Conservation (phyloP, 2,888 invertebrate genomes). For the Dryadula phaetusa region DNA sequence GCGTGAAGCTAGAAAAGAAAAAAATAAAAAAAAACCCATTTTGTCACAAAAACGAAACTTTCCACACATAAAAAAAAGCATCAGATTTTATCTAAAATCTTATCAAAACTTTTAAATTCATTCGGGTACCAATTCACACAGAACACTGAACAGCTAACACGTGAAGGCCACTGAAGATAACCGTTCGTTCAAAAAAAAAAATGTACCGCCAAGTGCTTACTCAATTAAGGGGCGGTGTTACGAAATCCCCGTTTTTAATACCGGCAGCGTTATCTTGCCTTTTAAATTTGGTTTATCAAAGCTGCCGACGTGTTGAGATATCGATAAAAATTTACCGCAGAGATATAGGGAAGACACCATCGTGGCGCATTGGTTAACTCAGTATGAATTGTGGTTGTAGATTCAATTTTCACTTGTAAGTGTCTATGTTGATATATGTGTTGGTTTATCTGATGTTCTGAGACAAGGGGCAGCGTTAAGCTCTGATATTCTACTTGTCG, state of each 20-base stretch:
- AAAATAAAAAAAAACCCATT: not conserved
- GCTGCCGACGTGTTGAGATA: slow-evolving; percentile 66
- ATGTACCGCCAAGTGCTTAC: slow-evolving; percentile 2
- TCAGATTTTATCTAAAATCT: not conserved
- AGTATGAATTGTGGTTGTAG: no score
- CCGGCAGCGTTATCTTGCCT: slow-evolving; percentile 46
- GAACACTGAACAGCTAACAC: slow-evolving; percentile 16
- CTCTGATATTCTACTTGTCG: no score
- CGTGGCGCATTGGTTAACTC: not conserved
- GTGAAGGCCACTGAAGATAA: slow-evolving; percentile 9
- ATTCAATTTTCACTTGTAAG: not conserved
- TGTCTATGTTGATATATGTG: no score
- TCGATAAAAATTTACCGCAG: slow-evolving; percentile 62
- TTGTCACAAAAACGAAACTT: slow-evolving; percentile 8
- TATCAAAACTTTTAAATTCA: slow-evolving; percentile 18
- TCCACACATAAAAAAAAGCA: not conserved
- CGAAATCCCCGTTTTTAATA: slow-evolving; percentile 7
- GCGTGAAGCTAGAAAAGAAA: no score
- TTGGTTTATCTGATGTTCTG: no score
- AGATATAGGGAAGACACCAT: slow-evolving; percentile 45
- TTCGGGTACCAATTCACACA: slow-evolving; percentile 1
- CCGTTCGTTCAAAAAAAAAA: slow-evolving; percentile 12
- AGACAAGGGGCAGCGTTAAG: no score
- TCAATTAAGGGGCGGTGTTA: slow-evolving; percentile 12
- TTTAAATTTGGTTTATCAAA: slow-evolving; percentile 53